phyloP scores from a whole-genome alignment of 2,113 vertebrate species.

The Xenus cinereus region DNA sequence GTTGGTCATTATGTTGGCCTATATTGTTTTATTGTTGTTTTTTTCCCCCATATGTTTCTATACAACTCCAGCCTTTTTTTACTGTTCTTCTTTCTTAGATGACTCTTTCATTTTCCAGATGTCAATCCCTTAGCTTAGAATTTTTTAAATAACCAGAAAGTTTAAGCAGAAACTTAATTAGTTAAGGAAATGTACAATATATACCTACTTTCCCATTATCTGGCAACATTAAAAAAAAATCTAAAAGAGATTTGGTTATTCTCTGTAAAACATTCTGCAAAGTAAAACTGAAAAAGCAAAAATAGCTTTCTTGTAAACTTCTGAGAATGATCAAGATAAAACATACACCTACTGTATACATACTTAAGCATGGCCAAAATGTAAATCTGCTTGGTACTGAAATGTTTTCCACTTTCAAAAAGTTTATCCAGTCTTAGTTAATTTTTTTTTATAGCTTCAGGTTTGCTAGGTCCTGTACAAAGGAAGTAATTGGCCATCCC shows the following conservation, averaged over 20 bases:
- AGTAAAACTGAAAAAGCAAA: background rate
- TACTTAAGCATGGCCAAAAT: background rate
- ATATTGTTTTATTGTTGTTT: no score
- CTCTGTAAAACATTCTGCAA: background rate
- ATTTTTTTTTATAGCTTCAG: background rate
- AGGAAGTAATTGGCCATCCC: background rate
- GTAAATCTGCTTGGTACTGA: background rate
- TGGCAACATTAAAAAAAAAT: background rate
- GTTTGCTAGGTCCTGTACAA: background rate
- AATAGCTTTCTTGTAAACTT: background rate
- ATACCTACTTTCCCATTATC: background rate
- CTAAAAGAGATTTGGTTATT: background rate
- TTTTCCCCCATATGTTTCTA: background rate
- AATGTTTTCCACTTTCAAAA: background rate
- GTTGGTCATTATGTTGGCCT: accelerated
- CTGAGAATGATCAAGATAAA: background rate
- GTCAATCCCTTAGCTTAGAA: background rate
- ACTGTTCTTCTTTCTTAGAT: background rate
- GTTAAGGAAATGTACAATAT: background rate
- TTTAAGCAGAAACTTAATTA: background rate
- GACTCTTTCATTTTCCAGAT: background rate
- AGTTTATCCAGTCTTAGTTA: background rate
- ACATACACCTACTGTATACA: background rate
- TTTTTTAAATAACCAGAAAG: background rate
- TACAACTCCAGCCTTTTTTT: background rate